These are phyloP conservation scores for Sebastes schlegelii DNA, from an alignment of 2,113 vertebrate genomes.

Conservation along the genomic window DNA sequence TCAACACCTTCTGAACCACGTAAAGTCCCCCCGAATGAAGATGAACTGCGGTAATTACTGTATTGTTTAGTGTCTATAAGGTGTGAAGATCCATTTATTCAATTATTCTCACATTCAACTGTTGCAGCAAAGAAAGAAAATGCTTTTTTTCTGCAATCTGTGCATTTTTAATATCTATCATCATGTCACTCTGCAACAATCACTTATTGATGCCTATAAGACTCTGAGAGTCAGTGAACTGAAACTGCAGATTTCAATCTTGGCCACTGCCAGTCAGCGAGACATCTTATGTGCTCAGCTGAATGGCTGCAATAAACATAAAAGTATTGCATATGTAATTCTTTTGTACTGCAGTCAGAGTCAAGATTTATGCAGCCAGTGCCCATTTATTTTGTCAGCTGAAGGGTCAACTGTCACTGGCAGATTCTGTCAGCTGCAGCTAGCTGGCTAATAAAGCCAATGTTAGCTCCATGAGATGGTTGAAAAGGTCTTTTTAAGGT, in stretches of 20 bases:
- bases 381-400: not conserved
- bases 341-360: not conserved
- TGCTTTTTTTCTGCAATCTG: not conserved
- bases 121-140: conserved; percentile 14
- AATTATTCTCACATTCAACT: conserved; percentile 20
- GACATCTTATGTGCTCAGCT: conserved; percentile 11
- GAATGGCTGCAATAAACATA: conserved; percentile 9
- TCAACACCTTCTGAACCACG: conserved; percentile 58
- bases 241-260: conserved; percentile 30
- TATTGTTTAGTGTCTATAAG: conserved; percentile 50
- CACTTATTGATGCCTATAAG: conserved; percentile 16
- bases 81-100: conserved; percentile 57
- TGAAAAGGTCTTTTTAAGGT: not conserved
- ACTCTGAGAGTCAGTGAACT: conserved; percentile 21
- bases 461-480: not conserved
- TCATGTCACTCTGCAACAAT: conserved; percentile 2
- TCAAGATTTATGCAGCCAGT: not conserved
- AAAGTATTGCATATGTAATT: conserved; percentile 1
- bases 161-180: conserved; percentile 26
- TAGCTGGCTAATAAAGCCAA: not conserved
- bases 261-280: not conserved
- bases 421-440: not conserved
- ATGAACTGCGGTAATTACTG: conserved; percentile 73
- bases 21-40: conserved; percentile 68
- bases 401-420: not conserved